phyloP scores from a whole-genome alignment of 2,888 invertebrate species.

The Rhaphigaster nebulosa region DNA sequence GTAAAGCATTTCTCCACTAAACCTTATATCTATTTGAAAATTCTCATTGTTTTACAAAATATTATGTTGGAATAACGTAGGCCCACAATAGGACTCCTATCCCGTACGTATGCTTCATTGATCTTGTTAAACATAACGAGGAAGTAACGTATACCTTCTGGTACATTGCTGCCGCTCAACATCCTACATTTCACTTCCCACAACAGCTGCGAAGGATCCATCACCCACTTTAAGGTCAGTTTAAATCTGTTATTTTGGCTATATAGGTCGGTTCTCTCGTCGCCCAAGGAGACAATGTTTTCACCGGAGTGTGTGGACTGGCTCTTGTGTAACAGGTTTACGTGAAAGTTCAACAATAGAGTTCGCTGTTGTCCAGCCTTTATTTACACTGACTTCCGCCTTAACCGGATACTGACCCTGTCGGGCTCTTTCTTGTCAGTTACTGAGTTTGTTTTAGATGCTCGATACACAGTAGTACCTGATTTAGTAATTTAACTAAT shows the following conservation, averaged over 20 bases:
- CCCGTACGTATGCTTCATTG: not conserved
- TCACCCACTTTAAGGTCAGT: not conserved
- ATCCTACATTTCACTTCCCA: not conserved
- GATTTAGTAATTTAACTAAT: no score
- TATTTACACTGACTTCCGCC: conserved; percentile 13
- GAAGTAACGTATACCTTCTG: not conserved
- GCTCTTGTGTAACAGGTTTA: conserved; percentile 14
- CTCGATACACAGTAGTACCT: not conserved
- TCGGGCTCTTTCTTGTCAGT: not conserved
- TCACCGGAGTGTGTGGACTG: not conserved
- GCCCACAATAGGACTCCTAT: not conserved
- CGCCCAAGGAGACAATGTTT: not conserved
- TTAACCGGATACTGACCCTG: not conserved
- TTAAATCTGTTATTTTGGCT: not conserved
- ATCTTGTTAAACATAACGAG: not conserved
- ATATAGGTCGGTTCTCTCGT: not conserved
- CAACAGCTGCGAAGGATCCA: not conserved
- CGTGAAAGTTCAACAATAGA: conserved; percentile 26
- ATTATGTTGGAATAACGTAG: not conserved
- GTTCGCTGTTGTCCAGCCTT: not conserved
- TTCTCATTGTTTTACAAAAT: no score
- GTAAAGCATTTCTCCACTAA: no score
- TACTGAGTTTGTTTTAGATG: not conserved
- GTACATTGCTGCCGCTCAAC: not conserved
- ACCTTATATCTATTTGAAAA: no score